These are phyloP conservation scores for Hoplias malabaricus DNA, from an alignment of 2,113 vertebrate species.

Conservation along the genomic window DNA sequence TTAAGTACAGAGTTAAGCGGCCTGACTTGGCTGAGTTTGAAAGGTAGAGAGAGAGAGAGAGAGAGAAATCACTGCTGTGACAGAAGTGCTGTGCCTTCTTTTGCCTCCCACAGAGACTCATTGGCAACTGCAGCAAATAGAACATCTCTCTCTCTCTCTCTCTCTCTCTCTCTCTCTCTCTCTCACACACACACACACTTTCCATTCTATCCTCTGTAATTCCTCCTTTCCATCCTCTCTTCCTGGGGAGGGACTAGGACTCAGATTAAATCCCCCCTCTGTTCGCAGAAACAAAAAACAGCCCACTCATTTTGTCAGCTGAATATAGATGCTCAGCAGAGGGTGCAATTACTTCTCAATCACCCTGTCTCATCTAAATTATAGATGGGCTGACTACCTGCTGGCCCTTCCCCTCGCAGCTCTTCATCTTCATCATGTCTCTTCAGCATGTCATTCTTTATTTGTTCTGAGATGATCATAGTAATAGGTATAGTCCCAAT, in stretches of 20 bases:
- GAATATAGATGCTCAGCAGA: slow-evolving; percentile 33
- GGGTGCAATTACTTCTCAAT: slow-evolving; percentile 48
- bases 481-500: not conserved
- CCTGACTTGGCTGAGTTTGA: not conserved
- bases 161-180: slow-evolving; percentile 8
- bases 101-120: slow-evolving; percentile 70
- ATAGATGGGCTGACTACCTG: slow-evolving; percentile 41
- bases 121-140: slow-evolving; percentile 43
- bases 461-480: not conserved
- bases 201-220: slow-evolving; percentile 27
- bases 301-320: slow-evolving; percentile 38
- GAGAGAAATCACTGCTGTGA: slow-evolving; percentile 56
- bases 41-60: slow-evolving; percentile 43
- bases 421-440: slow-evolving; percentile 14
- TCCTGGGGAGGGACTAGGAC: slow-evolving; percentile 12
- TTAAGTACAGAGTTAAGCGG: not conserved
- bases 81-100: slow-evolving; percentile 63
- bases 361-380: slow-evolving; percentile 46
- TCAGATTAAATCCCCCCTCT: slow-evolving; percentile 37
- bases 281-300: slow-evolving; percentile 11
- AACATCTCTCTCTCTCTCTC: slow-evolving; percentile 29
- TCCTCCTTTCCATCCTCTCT: slow-evolving; percentile 20
- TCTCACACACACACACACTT: not conserved
- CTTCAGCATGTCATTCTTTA: not conserved
- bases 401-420: slow-evolving; percentile 17